Conservation (phyloP, 2,113 vertebrate genomes). For the Callionymus lyra region DNA sequence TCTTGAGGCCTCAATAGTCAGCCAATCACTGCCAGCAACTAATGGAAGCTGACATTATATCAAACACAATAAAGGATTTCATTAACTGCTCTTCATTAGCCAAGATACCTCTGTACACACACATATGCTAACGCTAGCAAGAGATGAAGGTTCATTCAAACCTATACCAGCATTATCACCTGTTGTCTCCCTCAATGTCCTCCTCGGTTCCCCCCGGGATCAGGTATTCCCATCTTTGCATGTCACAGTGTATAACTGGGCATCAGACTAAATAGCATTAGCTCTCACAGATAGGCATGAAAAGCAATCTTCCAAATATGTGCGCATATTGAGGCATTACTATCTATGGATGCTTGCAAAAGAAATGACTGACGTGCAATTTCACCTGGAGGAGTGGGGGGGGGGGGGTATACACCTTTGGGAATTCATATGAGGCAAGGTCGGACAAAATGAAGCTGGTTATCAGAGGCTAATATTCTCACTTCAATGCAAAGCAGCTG, state of each 20-base stretch:
- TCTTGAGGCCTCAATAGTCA: conserved; percentile 53
- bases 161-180: conserved; percentile 13
- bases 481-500: too few species aligned
- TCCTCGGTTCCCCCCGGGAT: conserved; percentile 1
- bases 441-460: conserved; percentile 2
- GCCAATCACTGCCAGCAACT: conserved; percentile 68
- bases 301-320: conserved; percentile 3
- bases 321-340: conserved; percentile 2
- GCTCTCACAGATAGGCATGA: conserved; percentile 4
- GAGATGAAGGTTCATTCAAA: too few species aligned
- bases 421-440: conserved; percentile 10
- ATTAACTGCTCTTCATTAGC: conserved; percentile 94
- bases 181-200: conserved; percentile 27
- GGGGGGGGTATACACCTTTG: conserved; percentile 16
- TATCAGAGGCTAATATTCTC: too few species aligned
- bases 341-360: conserved; percentile 8
- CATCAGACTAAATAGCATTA: conserved; percentile 9
- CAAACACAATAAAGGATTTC: conserved; percentile 98
- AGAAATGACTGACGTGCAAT: conserved; percentile 36
- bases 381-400: conserved; percentile 20
- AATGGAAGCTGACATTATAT: conserved; percentile 98
- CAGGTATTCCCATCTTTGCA: too few species aligned
- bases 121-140: conserved; percentile 10
- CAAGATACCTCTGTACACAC: conserved; percentile 20
- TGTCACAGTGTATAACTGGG: neutral